Base-by-base conservation (phyloP, 1,140 invertebrate species). In the Chymomyza costata region DNA sequence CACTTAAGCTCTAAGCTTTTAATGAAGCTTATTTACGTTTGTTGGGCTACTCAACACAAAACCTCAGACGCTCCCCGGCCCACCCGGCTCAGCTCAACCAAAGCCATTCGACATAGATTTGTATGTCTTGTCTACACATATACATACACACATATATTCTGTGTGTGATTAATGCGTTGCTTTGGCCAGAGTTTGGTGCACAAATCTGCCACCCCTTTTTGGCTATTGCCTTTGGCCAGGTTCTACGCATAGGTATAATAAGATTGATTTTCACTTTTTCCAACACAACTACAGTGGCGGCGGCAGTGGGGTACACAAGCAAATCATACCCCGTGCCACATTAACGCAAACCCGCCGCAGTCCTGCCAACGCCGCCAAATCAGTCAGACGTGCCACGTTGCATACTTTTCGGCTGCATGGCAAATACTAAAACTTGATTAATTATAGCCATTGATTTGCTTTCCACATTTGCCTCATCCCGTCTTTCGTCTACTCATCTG, bases 221-320 rank as follows among this genome's bases (percentile, higher is more conserved):
- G 25, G 11, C 19, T 40, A 10, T 40, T 55, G 35, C 35, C 52
- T 71, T 46, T 52, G 49, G 48, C 60, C 69, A 74, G n/a, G n/a
- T n/a, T n/a, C n/a, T 56, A 52, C 65, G 71, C 50, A 53, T 78
- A 53, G 70, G 66, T 78, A 5, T 28, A 34, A 78, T 80, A 78
- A 78, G 71, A 78, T 78, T 78, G 71, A 78, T 78, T 78, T 78
- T 78, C 71, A 76, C 65, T 78, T 76, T 66, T 78, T 66, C 62
- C 3, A 25, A 25, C 21, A 25, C 21, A 25, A 3, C 3, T 25
- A 8, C 21, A 25, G 21, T n/a, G n/a, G n/a, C n/a, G n/a, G n/a
- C n/a, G n/a, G n/a, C n/a, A n/a, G n/a, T n/a, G n/a, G n/a, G n/a
- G n/a, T n/a, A n/a, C n/a, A 45, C 46, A 40, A 34, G 6, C 17